Base-by-base conservation (phyloP, 2,888 invertebrate genomes). In the Epinotia ramella region DNA sequence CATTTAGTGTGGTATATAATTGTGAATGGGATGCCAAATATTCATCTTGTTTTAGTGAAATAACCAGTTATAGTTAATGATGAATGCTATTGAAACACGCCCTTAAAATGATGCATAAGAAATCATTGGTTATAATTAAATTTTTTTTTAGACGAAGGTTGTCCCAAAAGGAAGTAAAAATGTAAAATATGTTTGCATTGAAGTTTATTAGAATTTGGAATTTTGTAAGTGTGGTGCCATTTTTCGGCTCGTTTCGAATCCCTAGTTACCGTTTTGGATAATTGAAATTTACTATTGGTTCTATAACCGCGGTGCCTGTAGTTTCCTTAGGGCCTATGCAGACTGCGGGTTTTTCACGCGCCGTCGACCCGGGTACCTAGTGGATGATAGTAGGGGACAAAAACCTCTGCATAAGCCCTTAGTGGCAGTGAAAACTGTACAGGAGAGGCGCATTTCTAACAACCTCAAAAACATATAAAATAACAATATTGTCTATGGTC, bases 11-110 rank as follows among this genome's bases (percentile, higher is more conserved):
- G 83, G 83, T 87, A 82, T 84, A 84, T 80, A 82, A 86, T 90
- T 69, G 91, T 91, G 89, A 92, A 91, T 90, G 85, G 90, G 88
- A 93, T 91, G 91, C 94, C 93, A 94, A 94, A 94, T 93, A 93
- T 89, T 88, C 88, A 86, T 86, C 86, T 81, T 73, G 80, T 83
- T 78, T 65, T 78, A 77, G 76, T 79, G 82, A 81, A 79, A 78
- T 83, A 83, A 85, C 88, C 87, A 88, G 83, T 87, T 83, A 13
- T 66, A 65, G 60, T 56, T 67, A 62, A 64, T 62, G n/a, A 12
- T 7, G 16, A 67, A 57, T 12, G 24, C 68, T 24, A 44, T 59
- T 20, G 20, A 20, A 20, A 49, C n/a, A 6, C 16, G 46, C n/a
- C 59, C n/a, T 24, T 44, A 46, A 24, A 66, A n/a, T 12, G 53